A percentile compares a stretch with the other conserved stretches of the same genome.
Evolutionary conservation across 2,113 vertebrate species (phyloP).

Genomic region (Mionectes macconnelli): DNA sequence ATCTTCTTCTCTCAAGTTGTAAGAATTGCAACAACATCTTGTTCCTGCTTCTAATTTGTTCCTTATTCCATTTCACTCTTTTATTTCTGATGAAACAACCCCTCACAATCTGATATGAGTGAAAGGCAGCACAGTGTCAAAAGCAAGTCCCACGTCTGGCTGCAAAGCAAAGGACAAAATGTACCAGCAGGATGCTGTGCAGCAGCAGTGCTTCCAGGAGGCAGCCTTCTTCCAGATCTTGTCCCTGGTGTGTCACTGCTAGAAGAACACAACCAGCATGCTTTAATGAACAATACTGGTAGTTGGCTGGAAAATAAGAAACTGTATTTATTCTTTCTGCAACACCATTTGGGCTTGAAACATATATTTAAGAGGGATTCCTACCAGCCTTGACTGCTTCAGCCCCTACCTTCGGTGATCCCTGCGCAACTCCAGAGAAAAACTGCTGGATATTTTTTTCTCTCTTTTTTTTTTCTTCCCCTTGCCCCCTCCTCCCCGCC

Average conservation of each 20-base stretch:
- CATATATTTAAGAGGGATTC: background rate
- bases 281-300: background rate
- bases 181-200: constrained; percentile 21
- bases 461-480: background rate
- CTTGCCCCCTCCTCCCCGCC: background rate
- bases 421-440: background rate
- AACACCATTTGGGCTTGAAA: background rate
- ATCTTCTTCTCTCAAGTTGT: background rate
- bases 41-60: background rate
- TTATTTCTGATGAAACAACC: constrained; percentile 9
- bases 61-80: background rate
- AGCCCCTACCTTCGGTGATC: background rate
- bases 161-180: constrained; percentile 40
- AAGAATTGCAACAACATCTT: background rate
- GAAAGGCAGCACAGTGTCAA: background rate
- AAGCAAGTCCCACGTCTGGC: background rate
- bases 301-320: background rate
- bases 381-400: background rate
- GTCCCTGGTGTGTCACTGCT: background rate
- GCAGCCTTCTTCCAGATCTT: constrained; percentile 16
- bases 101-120: background rate
- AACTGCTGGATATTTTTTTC: background rate
- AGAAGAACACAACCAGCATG: background rate
- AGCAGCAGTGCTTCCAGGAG: constrained; percentile 28
- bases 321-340: background rate